A percentile compares a stretch with the other conserved stretches of the same genome.
Evolutionary conservation across 2,797 vertebrate genomes (phyloP).

Genomic region (Sciurus carolinensis): DNA sequence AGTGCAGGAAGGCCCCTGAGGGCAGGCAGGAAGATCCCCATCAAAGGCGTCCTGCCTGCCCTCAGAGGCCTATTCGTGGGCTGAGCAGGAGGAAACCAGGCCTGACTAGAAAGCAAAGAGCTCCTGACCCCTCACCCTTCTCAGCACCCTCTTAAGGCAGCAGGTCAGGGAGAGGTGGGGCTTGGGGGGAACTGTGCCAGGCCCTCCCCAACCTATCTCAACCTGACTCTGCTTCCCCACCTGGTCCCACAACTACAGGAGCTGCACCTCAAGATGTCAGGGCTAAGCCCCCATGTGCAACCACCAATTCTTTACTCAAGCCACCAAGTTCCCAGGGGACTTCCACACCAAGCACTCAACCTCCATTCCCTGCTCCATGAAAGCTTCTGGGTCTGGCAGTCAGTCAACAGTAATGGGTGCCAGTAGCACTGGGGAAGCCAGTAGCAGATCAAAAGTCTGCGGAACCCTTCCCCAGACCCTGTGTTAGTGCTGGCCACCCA

Average conservation of each 20-base stretch:
- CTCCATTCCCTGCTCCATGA: not conserved
- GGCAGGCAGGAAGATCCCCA: too few species aligned
- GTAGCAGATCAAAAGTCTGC: not conserved
- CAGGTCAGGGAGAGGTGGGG: not conserved
- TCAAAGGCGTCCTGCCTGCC: too few species aligned
- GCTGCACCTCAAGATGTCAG: not conserved
- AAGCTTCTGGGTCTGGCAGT: not conserved
- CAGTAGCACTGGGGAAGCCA: not conserved
- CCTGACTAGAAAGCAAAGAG: not conserved
- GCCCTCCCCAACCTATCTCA: not conserved
- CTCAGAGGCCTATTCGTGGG: not conserved
- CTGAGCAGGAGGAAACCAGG: not conserved
- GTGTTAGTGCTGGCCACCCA: too few species aligned
- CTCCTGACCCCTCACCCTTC: not conserved
- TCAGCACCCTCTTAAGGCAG: not conserved
- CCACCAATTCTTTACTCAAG: not conserved
- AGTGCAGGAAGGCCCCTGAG: accelerated
- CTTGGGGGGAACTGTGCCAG: not conserved
- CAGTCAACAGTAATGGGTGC: not conserved
- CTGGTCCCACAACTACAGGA: not conserved
- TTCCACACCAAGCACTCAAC: not conserved
- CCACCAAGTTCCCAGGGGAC: not conserved
- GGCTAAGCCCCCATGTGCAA: not conserved
- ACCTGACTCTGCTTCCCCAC: not conserved
- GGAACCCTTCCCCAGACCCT: not conserved